A percentile compares a stretch with the other conserved stretches of the same genome.
Evolutionary conservation across 2,797 vertebrate species (phyloP).

Genomic region (Aulostomus chinensis): DNA sequence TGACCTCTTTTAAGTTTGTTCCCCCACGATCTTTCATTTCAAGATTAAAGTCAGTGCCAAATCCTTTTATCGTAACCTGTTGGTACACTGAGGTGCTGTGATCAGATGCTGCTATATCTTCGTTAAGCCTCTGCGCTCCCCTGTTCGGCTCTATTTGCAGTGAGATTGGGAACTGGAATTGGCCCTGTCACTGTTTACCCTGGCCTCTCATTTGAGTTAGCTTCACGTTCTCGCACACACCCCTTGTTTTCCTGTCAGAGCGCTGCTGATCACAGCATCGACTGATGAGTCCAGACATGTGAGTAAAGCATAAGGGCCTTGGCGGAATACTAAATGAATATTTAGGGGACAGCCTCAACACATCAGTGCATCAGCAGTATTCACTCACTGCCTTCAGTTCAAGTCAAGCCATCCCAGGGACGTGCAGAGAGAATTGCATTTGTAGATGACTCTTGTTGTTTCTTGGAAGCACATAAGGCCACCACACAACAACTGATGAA

Average conservation of each 20-base stretch:
- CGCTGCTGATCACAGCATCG: constrained; percentile 64
- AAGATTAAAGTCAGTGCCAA: constrained; percentile 46
- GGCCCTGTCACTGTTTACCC: constrained; percentile 72
- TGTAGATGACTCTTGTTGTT: too few species aligned
- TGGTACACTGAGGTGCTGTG: constrained; percentile 45
- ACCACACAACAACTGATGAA: too few species aligned
- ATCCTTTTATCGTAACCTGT: constrained; percentile 43
- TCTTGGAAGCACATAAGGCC: too few species aligned
- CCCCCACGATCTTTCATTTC: constrained; percentile 22
- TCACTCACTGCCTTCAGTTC: too few species aligned
- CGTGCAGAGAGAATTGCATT: not conserved
- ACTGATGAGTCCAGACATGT: constrained; percentile 70
- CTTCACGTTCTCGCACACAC: constrained; percentile 54
- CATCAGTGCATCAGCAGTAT: constrained; percentile 5
- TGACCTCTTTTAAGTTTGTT: constrained; percentile 35
- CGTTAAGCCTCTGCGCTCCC: constrained; percentile 53
- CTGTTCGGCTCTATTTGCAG: constrained; percentile 72
- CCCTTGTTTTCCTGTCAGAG: constrained; percentile 66
- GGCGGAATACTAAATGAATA: constrained; percentile 59
- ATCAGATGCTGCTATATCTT: constrained; percentile 66
- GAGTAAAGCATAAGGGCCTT: constrained; percentile 55
- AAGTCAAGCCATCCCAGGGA: constrained; percentile 2
- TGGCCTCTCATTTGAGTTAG: constrained; percentile 67
- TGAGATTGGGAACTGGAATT: constrained; percentile 69
- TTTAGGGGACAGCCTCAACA: constrained; percentile 18